Conservation (phyloP, 2,888 invertebrate genomes). For the Nymphalis c-album region DNA sequence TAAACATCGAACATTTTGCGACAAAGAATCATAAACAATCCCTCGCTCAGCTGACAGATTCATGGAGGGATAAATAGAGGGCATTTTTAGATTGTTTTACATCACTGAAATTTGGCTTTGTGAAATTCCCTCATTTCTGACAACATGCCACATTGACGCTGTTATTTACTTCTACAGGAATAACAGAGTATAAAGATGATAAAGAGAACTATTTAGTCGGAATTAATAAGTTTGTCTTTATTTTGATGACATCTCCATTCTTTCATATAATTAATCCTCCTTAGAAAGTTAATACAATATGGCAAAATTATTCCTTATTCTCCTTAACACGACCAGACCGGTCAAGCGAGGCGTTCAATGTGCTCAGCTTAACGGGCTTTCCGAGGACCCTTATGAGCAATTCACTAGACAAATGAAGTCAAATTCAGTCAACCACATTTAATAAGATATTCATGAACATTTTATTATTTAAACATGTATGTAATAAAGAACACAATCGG, state of each 20-base stretch:
- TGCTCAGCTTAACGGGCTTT: too few relatives aligned
- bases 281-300: too few relatives aligned
- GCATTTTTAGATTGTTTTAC: conserved; percentile 62
- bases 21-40: conserved; percentile 44
- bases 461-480: not conserved
- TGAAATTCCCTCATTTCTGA: conserved; percentile 39
- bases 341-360: too few relatives aligned
- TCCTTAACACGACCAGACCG: too few relatives aligned
- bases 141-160: conserved; percentile 29
- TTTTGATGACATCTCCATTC: too few relatives aligned
- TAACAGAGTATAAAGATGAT: conserved; percentile 8
- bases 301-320: too few relatives aligned
- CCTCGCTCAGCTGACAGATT: conserved; percentile 46
- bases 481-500: not conserved
- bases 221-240: not conserved
- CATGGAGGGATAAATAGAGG: conserved; percentile 50
- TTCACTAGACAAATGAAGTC: too few relatives aligned
- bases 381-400: too few relatives aligned
- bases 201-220: not conserved
- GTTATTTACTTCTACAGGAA: conserved; percentile 13
- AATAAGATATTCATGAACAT: not conserved
- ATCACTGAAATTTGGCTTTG: conserved; percentile 55
- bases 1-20: conserved; percentile 49
- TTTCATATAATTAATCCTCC: too few relatives aligned
- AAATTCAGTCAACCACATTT: too few relatives aligned